Conservation (phyloP, 1,140 invertebrate genomes). For the Trissolcus basalis region DNA sequence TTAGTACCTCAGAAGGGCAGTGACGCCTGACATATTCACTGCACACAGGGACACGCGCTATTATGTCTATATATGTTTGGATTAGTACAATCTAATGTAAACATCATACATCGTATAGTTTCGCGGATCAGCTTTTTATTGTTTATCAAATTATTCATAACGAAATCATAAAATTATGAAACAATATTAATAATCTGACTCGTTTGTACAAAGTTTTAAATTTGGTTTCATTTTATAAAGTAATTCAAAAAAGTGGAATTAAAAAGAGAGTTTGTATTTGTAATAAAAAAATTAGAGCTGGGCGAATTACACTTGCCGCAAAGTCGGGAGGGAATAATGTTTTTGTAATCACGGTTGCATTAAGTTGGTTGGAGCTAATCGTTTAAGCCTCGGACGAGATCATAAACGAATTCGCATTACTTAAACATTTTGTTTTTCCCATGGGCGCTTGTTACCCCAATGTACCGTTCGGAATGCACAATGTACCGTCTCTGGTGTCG, state of each 20-base stretch:
- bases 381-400: slow-evolving; percentile 43
- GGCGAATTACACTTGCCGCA: not conserved
- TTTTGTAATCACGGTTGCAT: slow-evolving; percentile 46
- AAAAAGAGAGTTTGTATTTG: too few species aligned
- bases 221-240: too few species aligned
- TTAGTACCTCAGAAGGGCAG: slow-evolving; percentile 73
- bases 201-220: too few species aligned
- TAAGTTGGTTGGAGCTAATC: slow-evolving; percentile 43
- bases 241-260: too few species aligned
- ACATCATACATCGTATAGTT: not conserved
- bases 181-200: too few species aligned
- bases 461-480: slow-evolving; percentile 15
- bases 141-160: not conserved
- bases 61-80: slow-evolving; percentile 21
- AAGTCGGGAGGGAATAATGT: slow-evolving; percentile 49
- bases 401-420: slow-evolving; percentile 52
- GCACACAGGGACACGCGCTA: slow-evolving; percentile 59
- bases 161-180: too few species aligned
- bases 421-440: slow-evolving; percentile 74
- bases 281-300: too few species aligned
- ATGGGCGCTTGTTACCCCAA: slow-evolving; percentile 62
- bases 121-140: not conserved
- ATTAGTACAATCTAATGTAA: slow-evolving; percentile 20
- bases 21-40: slow-evolving; percentile 74
- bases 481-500: slow-evolving; percentile 38